A percentile compares a stretch with the other conserved stretches of the same genome.
Evolutionary conservation across 2,888 invertebrate genomes (phyloP).

Genomic region (Phytoseiulus persimilis): DNA sequence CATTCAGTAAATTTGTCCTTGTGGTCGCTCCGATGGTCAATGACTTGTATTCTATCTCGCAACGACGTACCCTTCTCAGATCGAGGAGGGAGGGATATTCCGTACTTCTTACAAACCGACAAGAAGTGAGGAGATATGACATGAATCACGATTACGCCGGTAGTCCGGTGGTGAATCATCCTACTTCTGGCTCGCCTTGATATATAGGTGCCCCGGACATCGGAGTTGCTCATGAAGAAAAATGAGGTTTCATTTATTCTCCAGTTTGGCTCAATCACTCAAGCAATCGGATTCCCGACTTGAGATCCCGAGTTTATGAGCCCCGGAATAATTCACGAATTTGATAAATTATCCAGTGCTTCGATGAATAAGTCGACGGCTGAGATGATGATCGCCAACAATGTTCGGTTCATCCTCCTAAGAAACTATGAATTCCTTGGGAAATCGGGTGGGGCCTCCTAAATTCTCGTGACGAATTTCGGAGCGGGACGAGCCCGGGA

Average conservation of each 20-base stretch:
- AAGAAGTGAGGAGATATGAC: background rate
- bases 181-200: background rate
- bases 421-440: no score
- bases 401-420: no score
- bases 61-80: no score
- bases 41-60: no score
- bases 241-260: background rate
- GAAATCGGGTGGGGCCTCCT: no score
- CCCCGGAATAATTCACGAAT: background rate
- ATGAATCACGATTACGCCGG: background rate
- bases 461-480: no score
- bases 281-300: background rate
- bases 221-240: background rate
- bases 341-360: background rate
- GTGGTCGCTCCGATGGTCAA: no score
- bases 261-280: background rate
- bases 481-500: no score
- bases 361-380: no score
- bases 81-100: background rate
- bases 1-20: no score
- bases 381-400: no score
- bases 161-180: background rate
- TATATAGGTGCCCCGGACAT: background rate
- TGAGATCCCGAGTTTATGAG: background rate
- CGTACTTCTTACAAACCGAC: background rate